phyloP scores from a whole-genome alignment of 1,140 invertebrate genomes.

The Scaptomyza montana region DNA sequence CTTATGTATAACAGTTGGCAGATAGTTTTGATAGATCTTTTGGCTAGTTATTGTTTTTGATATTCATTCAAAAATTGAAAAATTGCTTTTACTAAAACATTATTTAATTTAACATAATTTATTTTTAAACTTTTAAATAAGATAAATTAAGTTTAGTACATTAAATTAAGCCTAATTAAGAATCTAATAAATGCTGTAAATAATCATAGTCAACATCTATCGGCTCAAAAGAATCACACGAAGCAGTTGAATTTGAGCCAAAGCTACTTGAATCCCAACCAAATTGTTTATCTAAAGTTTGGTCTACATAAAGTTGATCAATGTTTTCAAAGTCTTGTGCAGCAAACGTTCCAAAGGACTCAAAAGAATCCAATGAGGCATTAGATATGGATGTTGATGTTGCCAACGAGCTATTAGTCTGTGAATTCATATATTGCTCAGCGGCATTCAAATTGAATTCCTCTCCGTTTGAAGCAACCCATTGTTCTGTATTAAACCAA shows the following conservation, averaged over 20 bases:
- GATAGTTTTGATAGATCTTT: neutral
- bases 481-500: conserved; percentile 6
- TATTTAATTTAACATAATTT: conserved; percentile 1
- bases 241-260: conserved; percentile 21
- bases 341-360: conserved; percentile 1
- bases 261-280: conserved; percentile 49
- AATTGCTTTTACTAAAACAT: neutral
- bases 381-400: conserved; percentile 26
- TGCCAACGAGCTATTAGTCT: conserved; percentile 19
- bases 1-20: conserved; percentile 9
- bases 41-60: neutral
- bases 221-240: conserved; percentile 36
- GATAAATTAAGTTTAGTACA: neutral
- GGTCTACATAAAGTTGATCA: neutral
- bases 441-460: neutral
- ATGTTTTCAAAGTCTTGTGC: neutral
- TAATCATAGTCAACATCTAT: conserved; percentile 59
- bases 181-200: conserved; percentile 59
- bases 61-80: neutral
- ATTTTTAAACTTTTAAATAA: neutral
- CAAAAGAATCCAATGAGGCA: conserved; percentile 39
- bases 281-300: conserved; percentile 14
- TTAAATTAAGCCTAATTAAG: conserved; percentile 17
- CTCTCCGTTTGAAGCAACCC: neutral
- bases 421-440: neutral